Percentiles rank a stretch among this genome's conserved stretches.
Conservation (phyloP, 2,113 vertebrate genomes). For the Lasiurus cinereus region DNA sequence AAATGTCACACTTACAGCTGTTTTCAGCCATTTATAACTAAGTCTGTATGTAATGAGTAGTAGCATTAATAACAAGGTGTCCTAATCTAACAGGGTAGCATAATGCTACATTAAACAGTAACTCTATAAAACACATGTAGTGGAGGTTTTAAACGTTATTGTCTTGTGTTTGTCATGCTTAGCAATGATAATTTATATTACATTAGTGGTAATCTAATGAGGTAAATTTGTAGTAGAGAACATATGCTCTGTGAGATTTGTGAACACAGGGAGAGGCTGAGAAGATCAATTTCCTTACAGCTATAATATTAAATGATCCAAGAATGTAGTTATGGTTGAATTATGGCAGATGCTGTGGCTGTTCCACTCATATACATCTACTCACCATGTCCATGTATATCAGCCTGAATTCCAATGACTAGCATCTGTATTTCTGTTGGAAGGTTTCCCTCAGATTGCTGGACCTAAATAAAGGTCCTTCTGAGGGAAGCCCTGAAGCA, state of each 20-base stretch:
- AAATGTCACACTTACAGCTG: background rate
- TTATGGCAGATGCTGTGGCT: background rate
- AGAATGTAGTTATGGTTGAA: background rate
- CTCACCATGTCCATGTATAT: background rate
- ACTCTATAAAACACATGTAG: background rate
- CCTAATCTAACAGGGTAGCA: background rate
- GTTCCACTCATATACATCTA: fast-evolving
- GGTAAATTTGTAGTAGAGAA: background rate
- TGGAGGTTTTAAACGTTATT: background rate
- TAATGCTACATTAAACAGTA: background rate
- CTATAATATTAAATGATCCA: background rate
- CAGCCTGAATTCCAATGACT: background rate
- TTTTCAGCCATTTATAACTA: background rate
- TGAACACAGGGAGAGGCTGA: background rate
- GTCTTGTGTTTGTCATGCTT: background rate
- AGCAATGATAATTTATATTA: background rate
- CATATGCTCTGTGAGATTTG: background rate
- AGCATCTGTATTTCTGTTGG: background rate
- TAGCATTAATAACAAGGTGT: background rate
- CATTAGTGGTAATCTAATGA: background rate
- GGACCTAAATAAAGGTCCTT: background rate
- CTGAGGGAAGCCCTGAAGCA: background rate
- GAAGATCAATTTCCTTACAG: background rate
- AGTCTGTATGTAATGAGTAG: background rate
- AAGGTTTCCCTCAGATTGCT: background rate